Percentiles rank a stretch among this genome's conserved stretches.
These are phyloP conservation scores for Xerus rutilus DNA, from an alignment of 2,797 vertebrate genomes.

Conservation along the genomic window DNA sequence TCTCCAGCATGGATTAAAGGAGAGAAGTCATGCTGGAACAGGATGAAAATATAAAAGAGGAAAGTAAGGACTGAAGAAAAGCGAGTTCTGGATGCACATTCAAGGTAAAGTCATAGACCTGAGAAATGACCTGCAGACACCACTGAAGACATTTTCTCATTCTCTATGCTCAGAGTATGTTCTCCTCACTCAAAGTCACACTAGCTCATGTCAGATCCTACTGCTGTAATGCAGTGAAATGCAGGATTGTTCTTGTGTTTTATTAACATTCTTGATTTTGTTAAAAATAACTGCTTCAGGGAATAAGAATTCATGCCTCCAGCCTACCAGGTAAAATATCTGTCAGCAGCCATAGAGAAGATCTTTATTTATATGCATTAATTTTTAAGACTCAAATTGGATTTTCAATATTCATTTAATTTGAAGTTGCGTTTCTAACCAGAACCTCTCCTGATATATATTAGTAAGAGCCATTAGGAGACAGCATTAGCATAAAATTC, in stretches of 20 bases:
- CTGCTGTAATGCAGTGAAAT: not conserved
- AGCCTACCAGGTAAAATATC: constrained; percentile 25
- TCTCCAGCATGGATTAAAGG: not conserved
- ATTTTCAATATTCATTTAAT: constrained; percentile 51
- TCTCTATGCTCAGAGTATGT: not conserved
- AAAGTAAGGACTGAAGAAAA: not conserved
- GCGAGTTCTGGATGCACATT: not conserved
- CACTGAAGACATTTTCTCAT: not conserved
- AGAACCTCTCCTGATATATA: constrained; percentile 54
- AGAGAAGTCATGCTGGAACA: not conserved
- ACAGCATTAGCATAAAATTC: constrained; percentile 37
- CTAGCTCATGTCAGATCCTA: not conserved
- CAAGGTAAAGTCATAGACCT: not conserved
- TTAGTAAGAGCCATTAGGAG: constrained; percentile 31
- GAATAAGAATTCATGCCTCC: constrained; percentile 12
- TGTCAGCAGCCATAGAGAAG: not conserved
- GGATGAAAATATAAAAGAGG: not conserved
- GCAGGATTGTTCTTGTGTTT: not conserved
- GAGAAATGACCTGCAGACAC: not conserved
- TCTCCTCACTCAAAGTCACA: not conserved
- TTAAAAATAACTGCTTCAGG: not conserved
- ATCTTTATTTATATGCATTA: constrained; percentile 42
- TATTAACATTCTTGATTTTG: not conserved
- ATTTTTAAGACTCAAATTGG: constrained; percentile 32
- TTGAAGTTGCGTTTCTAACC: constrained; percentile 46